Percentiles rank a stretch among this genome's conserved stretches.
phyloP scores from a whole-genome alignment of 2,888 invertebrate genomes.

The Hanleya hanleyi region DNA sequence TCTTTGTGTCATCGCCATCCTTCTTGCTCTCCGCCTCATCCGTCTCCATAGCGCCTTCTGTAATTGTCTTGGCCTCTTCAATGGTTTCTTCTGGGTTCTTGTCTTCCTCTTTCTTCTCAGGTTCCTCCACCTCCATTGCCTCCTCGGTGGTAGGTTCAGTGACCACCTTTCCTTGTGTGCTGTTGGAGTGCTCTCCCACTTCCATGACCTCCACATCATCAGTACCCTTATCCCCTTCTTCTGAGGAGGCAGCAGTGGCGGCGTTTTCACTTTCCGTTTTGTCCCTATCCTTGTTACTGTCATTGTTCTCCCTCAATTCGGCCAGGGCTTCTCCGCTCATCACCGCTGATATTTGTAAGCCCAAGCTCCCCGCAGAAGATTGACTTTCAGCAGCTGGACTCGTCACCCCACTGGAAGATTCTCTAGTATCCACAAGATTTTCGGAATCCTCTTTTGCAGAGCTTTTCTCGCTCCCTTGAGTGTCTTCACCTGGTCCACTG shows the following conservation, averaged over 20 bases:
- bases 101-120: slow-evolving; percentile 13
- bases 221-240: background rate
- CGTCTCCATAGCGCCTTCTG: background rate
- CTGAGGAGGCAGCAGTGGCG: background rate
- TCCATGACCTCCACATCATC: background rate
- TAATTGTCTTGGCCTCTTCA: slow-evolving; percentile 1
- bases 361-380: no score
- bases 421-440: background rate
- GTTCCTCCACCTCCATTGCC: background rate
- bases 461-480: no score
- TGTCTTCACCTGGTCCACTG: background rate
- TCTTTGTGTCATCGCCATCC: background rate
- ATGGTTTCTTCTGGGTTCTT: slow-evolving; percentile 1
- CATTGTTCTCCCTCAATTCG: background rate
- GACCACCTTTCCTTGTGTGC: background rate
- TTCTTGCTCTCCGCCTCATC: slow-evolving; percentile 5
- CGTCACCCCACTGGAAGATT: background rate
- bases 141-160: background rate
- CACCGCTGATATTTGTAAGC: slow-evolving; percentile 48
- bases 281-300: background rate
- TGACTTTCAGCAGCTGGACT: background rate
- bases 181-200: background rate
- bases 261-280: background rate
- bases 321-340: slow-evolving; percentile 37
- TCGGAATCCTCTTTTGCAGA: background rate